Conservation (phyloP, 2,113 vertebrate genomes). For the Paramisgurnus dabryanus region DNA sequence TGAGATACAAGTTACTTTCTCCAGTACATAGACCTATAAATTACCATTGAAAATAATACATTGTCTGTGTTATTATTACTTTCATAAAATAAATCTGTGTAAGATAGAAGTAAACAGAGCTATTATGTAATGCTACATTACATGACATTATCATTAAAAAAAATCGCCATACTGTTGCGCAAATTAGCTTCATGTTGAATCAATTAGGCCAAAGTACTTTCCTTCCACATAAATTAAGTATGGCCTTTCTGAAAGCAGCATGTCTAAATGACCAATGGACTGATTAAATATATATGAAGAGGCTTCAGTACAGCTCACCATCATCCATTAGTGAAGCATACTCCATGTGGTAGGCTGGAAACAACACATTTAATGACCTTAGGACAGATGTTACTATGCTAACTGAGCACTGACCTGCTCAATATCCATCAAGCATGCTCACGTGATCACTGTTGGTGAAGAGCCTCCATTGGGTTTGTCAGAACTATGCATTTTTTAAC, state of each 20-base stretch:
- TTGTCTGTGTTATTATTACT: no score
- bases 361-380: conserved; percentile 29
- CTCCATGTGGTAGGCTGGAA: conserved; percentile 5
- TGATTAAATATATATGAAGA: conserved; percentile 47
- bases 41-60: no score
- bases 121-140: no score
- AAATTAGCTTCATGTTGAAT: background rate
- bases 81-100: no score
- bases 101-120: no score
- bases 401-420: background rate
- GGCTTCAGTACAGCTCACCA: background rate
- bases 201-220: background rate
- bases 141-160: no score
- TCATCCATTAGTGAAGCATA: conserved; percentile 28
- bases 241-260: conserved; percentile 8
- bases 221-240: conserved; percentile 27
- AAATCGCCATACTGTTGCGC: no score
- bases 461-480: background rate
- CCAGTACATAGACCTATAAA: no score
- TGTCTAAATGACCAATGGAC: conserved; percentile 39
- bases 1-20: no score
- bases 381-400: conserved; percentile 37
- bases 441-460: background rate
- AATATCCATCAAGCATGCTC: background rate
- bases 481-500: background rate